phyloP scores from a whole-genome alignment of 2,797 vertebrate genomes.

The Notoglanidium macrostoma region DNA sequence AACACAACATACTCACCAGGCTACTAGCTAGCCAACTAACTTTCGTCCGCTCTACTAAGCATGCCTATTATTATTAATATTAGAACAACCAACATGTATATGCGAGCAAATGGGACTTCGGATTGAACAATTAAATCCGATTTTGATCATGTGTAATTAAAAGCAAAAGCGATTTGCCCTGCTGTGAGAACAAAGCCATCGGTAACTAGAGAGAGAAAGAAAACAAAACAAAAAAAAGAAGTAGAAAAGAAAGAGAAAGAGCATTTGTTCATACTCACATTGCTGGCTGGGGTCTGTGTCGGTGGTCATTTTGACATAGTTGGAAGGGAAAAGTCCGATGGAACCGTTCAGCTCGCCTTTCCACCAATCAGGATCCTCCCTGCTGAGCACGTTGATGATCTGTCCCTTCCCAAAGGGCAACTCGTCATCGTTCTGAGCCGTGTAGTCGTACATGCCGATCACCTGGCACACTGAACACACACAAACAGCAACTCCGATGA shows the following conservation, averaged over 20 bases:
- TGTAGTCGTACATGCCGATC: constrained; percentile 98
- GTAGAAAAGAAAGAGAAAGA: not conserved
- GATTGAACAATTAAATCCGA: not conserved
- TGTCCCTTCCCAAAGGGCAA: constrained; percentile 96
- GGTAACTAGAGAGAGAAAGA: constrained; percentile 8
- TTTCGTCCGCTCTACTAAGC: too few species aligned
- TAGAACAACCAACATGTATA: not conserved
- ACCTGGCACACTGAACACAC: constrained; percentile 87
- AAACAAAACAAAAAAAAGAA: not conserved
- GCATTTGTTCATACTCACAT: constrained; percentile 84
- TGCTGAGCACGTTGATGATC: constrained; percentile 94
- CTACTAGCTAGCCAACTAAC: not conserved
- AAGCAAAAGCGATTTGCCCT: not conserved
- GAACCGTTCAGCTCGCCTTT: constrained; percentile 94
- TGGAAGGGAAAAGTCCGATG: constrained; percentile 96
- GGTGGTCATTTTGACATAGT: constrained; percentile 97
- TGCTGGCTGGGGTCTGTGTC: constrained; percentile 97
- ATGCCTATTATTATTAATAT: not conserved
- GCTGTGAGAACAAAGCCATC: constrained; percentile 31
- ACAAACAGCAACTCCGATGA: not conserved
- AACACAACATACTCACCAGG: not conserved
- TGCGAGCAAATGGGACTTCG: not conserved
- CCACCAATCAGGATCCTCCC: constrained; percentile 99
- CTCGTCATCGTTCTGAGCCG: constrained; percentile 96
- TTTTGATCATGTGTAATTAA: not conserved